Percentiles rank a stretch among this genome's conserved stretches.
These are phyloP conservation scores for Myiozetetes cayanensis DNA, from an alignment of 2,113 vertebrate genomes.

Conservation along the genomic window DNA sequence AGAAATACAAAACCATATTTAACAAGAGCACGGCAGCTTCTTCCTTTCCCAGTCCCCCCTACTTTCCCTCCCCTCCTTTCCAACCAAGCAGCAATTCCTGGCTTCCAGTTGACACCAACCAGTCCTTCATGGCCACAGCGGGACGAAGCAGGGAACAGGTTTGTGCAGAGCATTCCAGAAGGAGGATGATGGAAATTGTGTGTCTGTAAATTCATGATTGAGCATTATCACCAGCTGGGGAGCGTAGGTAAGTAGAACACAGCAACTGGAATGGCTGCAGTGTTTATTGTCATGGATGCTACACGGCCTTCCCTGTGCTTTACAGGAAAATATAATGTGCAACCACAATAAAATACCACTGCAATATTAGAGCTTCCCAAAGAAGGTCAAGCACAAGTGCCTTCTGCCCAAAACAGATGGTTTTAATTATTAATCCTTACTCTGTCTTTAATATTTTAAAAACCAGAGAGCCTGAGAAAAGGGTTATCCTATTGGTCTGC, in stretches of 20 bases:
- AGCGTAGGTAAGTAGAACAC: accelerated
- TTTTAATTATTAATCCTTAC: background rate
- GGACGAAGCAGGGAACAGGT: background rate
- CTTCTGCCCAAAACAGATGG: background rate
- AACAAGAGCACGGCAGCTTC: background rate
- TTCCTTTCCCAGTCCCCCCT: background rate
- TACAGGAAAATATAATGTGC: background rate
- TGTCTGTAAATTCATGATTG: background rate
- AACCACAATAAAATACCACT: background rate
- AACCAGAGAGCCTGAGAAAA: background rate
- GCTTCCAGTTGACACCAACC: background rate
- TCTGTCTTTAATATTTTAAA: background rate
- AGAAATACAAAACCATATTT: background rate
- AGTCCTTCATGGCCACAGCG: too few relatives aligned
- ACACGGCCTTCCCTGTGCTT: background rate
- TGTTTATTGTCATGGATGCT: background rate
- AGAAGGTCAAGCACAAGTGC: background rate
- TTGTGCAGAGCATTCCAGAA: background rate
- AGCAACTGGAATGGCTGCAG: background rate
- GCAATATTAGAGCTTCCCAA: background rate
- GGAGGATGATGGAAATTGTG: background rate
- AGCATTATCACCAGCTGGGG: background rate
- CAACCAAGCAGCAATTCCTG: accelerated
- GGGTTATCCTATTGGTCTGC: background rate
- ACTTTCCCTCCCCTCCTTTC: background rate